phyloP scores from a whole-genome alignment of 2,888 invertebrate species.

The Neoaliturus tenellus region DNA sequence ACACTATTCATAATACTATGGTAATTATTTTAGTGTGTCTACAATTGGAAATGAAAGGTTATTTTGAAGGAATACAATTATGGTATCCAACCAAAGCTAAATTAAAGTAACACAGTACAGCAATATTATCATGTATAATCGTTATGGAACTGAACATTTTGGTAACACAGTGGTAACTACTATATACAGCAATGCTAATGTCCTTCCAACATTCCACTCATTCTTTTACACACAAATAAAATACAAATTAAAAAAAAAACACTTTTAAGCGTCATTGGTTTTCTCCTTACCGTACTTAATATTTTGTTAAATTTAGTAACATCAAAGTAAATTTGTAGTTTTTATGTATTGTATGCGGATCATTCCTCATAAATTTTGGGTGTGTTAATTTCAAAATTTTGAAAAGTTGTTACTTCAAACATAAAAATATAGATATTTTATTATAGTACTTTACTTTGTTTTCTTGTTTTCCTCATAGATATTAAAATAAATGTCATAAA shows the following conservation, averaged over 20 bases:
- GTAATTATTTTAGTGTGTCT: too few relatives aligned
- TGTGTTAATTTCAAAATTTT: too few relatives aligned
- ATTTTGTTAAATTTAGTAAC: not conserved
- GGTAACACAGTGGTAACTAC: slow-evolving; percentile 37
- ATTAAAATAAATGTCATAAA: too few relatives aligned
- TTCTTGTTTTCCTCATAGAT: too few relatives aligned
- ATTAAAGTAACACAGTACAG: not conserved
- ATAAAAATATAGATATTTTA: too few relatives aligned
- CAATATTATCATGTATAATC: not conserved
- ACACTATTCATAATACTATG: too few relatives aligned
- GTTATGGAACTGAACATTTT: not conserved
- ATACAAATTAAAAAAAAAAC: not conserved
- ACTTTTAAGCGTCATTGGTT: not conserved
- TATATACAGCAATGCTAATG: not conserved
- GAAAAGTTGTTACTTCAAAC: too few relatives aligned
- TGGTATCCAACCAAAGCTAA: not conserved
- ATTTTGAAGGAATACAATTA: not conserved
- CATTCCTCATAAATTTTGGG: too few relatives aligned
- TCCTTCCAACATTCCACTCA: not conserved
- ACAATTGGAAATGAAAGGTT: too few relatives aligned
- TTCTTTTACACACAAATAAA: not conserved
- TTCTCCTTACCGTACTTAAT: not conserved
- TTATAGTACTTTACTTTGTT: too few relatives aligned
- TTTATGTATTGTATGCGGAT: too few relatives aligned
- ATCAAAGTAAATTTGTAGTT: not conserved